Percentiles rank a stretch among this genome's conserved stretches.
These are phyloP conservation scores for Uloborus diversus DNA, from an alignment of 1,140 invertebrate species.

Conservation along the genomic window DNA sequence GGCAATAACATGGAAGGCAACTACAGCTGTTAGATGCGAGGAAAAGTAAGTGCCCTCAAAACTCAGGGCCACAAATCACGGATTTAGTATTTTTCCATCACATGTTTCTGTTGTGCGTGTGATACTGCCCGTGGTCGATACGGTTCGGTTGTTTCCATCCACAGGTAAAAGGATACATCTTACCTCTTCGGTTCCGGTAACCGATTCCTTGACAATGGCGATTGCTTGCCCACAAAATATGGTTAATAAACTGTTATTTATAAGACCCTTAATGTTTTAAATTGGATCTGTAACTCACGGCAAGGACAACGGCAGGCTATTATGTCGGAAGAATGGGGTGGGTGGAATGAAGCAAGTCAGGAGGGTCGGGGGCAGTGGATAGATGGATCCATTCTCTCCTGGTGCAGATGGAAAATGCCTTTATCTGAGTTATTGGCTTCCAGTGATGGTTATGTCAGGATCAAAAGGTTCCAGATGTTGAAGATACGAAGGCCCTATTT, in stretches of 20 bases:
- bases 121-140: neutral
- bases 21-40: neutral
- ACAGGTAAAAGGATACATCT: conserved; percentile 38
- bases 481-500: conserved; percentile 39
- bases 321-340: neutral
- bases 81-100: conserved; percentile 22
- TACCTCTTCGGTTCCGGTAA: conserved; percentile 22
- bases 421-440: conserved; percentile 46
- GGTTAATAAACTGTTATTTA: conserved; percentile 56
- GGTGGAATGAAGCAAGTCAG: neutral
- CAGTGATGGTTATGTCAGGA: conserved; percentile 47
- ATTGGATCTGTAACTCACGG: conserved; percentile 46
- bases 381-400: neutral
- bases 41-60: conserved; percentile 6
- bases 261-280: conserved; percentile 51
- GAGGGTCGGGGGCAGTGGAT: neutral
- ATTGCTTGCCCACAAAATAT: conserved; percentile 49
- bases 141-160: neutral
- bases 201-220: conserved; percentile 48
- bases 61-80: conserved; percentile 33
- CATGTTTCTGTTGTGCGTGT: neutral
- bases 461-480: conserved; percentile 38
- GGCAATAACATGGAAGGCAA: neutral
- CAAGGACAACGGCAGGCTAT: conserved; percentile 8
- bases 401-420: conserved; percentile 23